Evolutionary conservation across 2,113 vertebrate genomes (phyloP).

Genomic region (Dicerorhinus sumatrensis): DNA sequence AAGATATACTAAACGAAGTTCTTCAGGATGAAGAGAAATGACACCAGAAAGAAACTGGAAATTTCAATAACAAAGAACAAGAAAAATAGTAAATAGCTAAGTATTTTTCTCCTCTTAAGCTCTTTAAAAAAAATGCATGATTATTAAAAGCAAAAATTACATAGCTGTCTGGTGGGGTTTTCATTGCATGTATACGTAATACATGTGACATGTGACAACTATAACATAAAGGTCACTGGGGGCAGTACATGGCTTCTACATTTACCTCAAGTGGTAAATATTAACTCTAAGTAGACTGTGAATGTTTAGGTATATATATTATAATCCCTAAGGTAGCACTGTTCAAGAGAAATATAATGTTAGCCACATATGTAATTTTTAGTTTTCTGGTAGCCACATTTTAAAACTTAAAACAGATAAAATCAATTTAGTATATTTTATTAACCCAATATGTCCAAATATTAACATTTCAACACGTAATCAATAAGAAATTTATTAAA

Average conservation of each 20-base stretch:
- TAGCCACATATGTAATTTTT: neutral
- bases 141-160: neutral
- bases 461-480: neutral
- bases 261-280: neutral
- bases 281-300: neutral
- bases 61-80: constrained; percentile 16
- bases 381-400: neutral
- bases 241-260: neutral
- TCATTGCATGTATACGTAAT: neutral
- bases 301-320: neutral
- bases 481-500: neutral
- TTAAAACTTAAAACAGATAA: neutral
- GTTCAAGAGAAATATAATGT: neutral
- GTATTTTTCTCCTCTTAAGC: neutral
- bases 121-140: neutral
- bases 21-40: neutral
- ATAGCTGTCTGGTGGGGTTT: neutral
- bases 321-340: neutral
- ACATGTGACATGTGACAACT: neutral
- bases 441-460: neutral
- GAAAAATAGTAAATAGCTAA: neutral
- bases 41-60: neutral
- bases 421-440: neutral
- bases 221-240: neutral
- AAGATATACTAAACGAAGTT: neutral